Conservation (phyloP, 2,797 vertebrate species). For the Astyanax mexicanus region DNA sequence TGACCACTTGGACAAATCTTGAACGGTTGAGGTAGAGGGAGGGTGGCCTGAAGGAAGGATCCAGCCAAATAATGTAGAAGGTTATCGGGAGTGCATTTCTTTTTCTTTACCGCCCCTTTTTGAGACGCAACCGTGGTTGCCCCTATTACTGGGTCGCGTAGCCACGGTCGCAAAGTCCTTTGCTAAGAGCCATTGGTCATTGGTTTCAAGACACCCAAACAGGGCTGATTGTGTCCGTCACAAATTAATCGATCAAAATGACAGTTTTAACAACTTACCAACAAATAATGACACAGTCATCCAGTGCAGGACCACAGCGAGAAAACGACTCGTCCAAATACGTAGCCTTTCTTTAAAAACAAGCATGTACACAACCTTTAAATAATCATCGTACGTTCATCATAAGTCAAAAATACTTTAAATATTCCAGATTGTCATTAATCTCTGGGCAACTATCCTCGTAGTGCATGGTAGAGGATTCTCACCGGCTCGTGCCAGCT, state of each 20-base stretch:
- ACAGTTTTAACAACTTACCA: constrained; percentile 65
- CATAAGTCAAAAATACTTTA: constrained; percentile 29
- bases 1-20: constrained; percentile 69
- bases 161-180: constrained; percentile 65
- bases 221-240: constrained; percentile 45
- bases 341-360: constrained; percentile 73
- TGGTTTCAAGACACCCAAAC: constrained; percentile 51
- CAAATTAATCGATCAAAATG: constrained; percentile 38
- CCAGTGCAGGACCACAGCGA: constrained; percentile 56
- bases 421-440: constrained; percentile 56
- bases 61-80: constrained; percentile 69
- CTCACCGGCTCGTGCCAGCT: constrained; percentile 64
- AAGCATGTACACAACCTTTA: constrained; percentile 80
- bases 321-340: constrained; percentile 59
- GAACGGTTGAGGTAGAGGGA: constrained; percentile 78
- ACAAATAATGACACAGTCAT: constrained; percentile 68
- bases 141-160: constrained; percentile 66
- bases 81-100: constrained; percentile 71
- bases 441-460: constrained; percentile 61
- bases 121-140: constrained; percentile 67
- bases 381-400: too few relatives aligned
- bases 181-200: constrained; percentile 42
- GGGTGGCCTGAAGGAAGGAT: constrained; percentile 59
- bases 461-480: constrained; percentile 71
- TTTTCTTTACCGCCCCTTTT: constrained; percentile 44